Base-by-base conservation (phyloP, 2,888 invertebrate genomes). In the Campopleginae sp. region DNA sequence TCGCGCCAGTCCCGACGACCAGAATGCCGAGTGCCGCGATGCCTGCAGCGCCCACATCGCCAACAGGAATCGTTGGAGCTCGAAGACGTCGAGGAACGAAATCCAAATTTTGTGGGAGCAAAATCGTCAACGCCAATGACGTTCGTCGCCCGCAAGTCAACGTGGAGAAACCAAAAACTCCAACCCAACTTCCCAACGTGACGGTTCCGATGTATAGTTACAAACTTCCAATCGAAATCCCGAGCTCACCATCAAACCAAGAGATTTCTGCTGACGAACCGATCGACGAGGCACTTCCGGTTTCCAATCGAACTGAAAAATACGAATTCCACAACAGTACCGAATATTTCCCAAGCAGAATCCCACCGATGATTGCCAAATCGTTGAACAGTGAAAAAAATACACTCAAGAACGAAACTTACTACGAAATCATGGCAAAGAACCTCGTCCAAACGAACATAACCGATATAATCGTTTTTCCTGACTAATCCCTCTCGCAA, bases 341-440 rank as follows among this genome's bases (percentile, higher is more conserved):
- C 0, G 61, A 85, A 31, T 79, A 82, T 80, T 89, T 86, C 68
- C 89, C 88, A 0, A 74, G 44, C 12, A 83, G 87, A 74, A 87
- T 83, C 63, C 89, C 89, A 75, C 88, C 88, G 27, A 31, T 76
- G 0, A 19, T 87, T n/a, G 84, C 72, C 2, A 71, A 44, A 12
- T 5, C 19, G 12, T 12, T 77, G 38, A 38, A 38, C 7, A 65
- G n/a, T n/a, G 31, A 8, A 14, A n/a, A 61, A 4, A 23, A 17
- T 12, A 33, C 38, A 19, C 5, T 19, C 31, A 38, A 48, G n/a
- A 23, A 51, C 3, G 23, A 44, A 23, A 27, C 27, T 27, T 12
- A 31, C 44, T 46, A 58, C 27, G 14, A 27, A 58, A 58, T 14
- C 5, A 27, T 27, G 27, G 8, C 2, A 12, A 58, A 58, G 1